These are phyloP conservation scores for Crocodylus rhombifer DNA, from an alignment of 2,797 vertebrate species.

Conservation along the genomic window DNA sequence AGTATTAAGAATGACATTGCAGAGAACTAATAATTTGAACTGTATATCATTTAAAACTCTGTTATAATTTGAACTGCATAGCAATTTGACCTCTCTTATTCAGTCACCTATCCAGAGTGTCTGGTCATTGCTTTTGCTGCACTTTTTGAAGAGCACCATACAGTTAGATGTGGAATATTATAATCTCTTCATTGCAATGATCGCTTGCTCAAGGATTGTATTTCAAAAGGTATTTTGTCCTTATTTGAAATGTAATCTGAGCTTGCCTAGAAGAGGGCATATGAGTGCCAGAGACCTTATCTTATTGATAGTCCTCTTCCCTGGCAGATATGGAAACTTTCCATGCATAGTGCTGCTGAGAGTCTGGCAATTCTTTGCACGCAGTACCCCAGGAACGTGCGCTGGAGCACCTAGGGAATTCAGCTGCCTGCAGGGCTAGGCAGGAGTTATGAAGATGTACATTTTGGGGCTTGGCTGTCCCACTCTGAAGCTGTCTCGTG, in stretches of 20 bases:
- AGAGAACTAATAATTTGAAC: background rate
- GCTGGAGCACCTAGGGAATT: background rate
- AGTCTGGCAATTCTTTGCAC: too few species aligned
- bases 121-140: background rate
- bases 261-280: conserved; percentile 54
- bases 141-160: background rate
- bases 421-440: background rate
- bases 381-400: too few species aligned
- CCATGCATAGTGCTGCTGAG: too few species aligned
- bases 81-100: background rate
- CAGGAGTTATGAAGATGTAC: background rate
- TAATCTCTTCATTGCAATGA: background rate
- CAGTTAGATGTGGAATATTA: too few species aligned
- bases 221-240: background rate
- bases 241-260: fast-evolving
- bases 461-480: background rate
- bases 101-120: fast-evolving
- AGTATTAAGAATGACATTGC: background rate
- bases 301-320: background rate
- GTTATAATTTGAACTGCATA: background rate
- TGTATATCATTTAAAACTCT: background rate
- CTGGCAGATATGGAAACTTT: background rate
- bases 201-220: background rate
- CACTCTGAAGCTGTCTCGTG: background rate
- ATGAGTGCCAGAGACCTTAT: too few species aligned